Conservation (phyloP, 2,113 vertebrate species). For the Macroglossus sobrinus region DNA sequence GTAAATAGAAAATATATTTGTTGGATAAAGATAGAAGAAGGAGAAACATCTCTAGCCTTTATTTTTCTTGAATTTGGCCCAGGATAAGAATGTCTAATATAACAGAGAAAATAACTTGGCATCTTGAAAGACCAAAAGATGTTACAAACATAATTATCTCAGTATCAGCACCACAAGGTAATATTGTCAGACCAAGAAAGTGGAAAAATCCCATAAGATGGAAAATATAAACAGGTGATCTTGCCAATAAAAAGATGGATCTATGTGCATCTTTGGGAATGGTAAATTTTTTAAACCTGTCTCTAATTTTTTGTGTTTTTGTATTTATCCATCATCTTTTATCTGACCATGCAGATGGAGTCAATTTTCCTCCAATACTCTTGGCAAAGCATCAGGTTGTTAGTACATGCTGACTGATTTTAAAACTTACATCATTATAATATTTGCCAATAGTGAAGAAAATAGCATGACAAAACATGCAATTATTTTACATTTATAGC, state of each 20-base stretch:
- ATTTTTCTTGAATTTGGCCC: slow-evolving; percentile 52
- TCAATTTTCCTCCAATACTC: neutral
- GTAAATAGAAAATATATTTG: slow-evolving; percentile 48
- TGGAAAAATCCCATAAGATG: neutral
- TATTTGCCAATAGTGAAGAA: neutral
- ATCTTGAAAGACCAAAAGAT: slow-evolving; percentile 53
- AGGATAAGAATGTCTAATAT: slow-evolving; percentile 4
- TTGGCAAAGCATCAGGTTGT: slow-evolving; percentile 27
- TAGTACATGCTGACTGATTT: neutral
- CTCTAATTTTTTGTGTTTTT: neutral
- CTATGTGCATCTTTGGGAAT: neutral
- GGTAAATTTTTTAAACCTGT: neutral
- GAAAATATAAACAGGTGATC: neutral
- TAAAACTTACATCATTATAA: neutral
- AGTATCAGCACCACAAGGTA: neutral
- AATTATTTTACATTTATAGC: neutral
- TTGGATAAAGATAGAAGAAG: slow-evolving; percentile 4
- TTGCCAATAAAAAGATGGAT: slow-evolving; percentile 8
- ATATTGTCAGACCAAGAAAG: neutral
- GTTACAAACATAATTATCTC: slow-evolving; percentile 31
- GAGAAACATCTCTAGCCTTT: slow-evolving; percentile 31
- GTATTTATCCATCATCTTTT: neutral
- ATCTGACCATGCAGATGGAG: neutral
- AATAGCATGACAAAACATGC: neutral
- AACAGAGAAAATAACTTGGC: slow-evolving; percentile 54